Base-by-base conservation (phyloP, 2,797 vertebrate genomes). In the Somateria mollissima region DNA sequence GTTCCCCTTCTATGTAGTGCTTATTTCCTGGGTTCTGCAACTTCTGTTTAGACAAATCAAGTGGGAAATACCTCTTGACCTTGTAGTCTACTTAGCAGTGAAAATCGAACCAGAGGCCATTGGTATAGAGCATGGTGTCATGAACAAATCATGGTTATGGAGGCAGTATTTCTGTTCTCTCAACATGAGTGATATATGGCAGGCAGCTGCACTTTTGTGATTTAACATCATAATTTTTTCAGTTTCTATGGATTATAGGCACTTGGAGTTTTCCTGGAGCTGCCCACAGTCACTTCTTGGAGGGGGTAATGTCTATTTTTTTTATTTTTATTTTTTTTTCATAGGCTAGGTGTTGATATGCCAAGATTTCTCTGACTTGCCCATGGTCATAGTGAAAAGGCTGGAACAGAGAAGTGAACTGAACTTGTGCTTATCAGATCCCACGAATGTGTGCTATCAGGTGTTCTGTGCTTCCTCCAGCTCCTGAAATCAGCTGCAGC, bases 311-410 rank as follows among this genome's bases (percentile, higher is more conserved):
- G 8, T 39, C 13, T 65, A 25, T 12, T 13, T 28, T 49, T 22
- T 49, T 49, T 21, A 21, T 47, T 47, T 45, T 9, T 45, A 13
- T 62, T 34, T 0, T 2, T 78, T 90, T 81, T 56, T 49, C 17
- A 28, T 7, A 32, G 9, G 6, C 9, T 19, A 11, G 3, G 5
- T 77, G 28, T 9, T 37, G 17, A n/a, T 24, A 77, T 0, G 2
- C 4, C 32, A 71, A 36, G 27, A 58, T 27, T 85, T 67, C 28
- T 79, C 53, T 36, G 8, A 65, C 8, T 85, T 45, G 9, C 32
- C 77, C 11, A 28, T 21, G 66, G 8, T 32, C 53, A n/a, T 3
- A 74, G 4, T 47, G 16, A 70, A 70, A 71, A 54, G 58, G 7
- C 3, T 54, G 25, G 8, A 39, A 13, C 28, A 56, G 36, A 81